Conservation (phyloP, 2,797 vertebrate species). For the Peromyscus melanophrys region DNA sequence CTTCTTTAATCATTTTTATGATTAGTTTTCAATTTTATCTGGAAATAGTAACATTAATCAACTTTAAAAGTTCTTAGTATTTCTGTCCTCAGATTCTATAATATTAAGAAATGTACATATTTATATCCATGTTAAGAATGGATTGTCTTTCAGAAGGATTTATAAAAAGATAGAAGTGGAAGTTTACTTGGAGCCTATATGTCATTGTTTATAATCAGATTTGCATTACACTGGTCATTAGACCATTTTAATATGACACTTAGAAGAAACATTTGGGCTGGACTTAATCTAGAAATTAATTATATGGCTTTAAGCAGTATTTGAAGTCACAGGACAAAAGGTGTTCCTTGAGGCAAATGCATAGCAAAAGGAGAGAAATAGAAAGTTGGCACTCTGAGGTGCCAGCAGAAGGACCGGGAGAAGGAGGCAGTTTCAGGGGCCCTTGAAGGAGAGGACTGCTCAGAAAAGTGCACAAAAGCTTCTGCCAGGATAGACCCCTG, state of each 20-base stretch:
- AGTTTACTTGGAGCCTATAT: background rate
- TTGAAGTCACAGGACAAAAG: constrained; percentile 28
- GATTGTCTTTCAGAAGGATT: constrained; percentile 23
- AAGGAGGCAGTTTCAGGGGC: background rate
- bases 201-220: constrained; percentile 56
- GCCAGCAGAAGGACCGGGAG: background rate
- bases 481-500: background rate
- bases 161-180: constrained; percentile 1
- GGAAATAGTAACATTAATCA: constrained; percentile 39
- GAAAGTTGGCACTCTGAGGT: background rate
- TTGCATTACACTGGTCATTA: background rate
- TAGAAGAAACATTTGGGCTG: constrained; percentile 40
- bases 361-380: background rate
- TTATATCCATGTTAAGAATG: background rate
- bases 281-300: constrained; percentile 8
- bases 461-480: background rate
- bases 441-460: background rate
- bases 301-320: background rate
- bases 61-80: constrained; percentile 59
- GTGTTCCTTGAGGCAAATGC: constrained; percentile 22
- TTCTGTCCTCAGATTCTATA: constrained; percentile 37
- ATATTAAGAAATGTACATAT: background rate
- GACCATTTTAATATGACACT: background rate
- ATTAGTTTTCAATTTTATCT: constrained; percentile 26
- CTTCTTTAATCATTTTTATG: constrained; percentile 31